Evolutionary conservation across 2,113 vertebrate genomes (phyloP).

Genomic region (Euleptes europaea): DNA sequence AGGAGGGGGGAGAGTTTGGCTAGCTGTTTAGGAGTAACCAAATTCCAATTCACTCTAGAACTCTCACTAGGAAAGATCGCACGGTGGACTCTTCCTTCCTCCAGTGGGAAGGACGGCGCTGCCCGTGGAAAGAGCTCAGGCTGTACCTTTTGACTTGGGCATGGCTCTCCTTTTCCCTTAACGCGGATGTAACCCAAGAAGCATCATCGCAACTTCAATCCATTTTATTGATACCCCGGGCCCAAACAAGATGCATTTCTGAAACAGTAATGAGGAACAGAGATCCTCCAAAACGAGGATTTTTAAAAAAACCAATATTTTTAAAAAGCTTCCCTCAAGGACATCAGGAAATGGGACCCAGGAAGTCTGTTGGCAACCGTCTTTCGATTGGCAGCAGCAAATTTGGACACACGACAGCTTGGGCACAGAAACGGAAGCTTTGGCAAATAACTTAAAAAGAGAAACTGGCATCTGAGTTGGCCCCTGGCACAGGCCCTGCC

Average conservation of each 20-base stretch:
- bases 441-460: constrained; percentile 70
- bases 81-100: background rate
- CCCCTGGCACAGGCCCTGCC: constrained; percentile 15
- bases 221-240: constrained; percentile 22
- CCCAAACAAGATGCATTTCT: background rate
- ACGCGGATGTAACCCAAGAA: background rate
- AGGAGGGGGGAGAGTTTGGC: background rate
- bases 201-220: constrained; percentile 43
- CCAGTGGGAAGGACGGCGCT: background rate
- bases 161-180: background rate
- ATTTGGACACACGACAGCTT: background rate
- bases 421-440: constrained; percentile 66
- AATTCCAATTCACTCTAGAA: background rate
- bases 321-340: constrained; percentile 52
- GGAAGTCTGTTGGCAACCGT: background rate
- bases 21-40: background rate
- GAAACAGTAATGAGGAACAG: background rate
- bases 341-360: constrained; percentile 1
- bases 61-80: background rate
- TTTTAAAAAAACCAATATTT: background rate
- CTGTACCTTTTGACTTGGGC: accelerated
- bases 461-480: background rate
- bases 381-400: constrained; percentile 26
- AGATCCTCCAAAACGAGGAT: constrained; percentile 70
- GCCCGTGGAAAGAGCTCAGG: no score